These are phyloP conservation scores for Odocoileus hemionus DNA, from an alignment of 2,113 vertebrate genomes.

Conservation along the genomic window DNA sequence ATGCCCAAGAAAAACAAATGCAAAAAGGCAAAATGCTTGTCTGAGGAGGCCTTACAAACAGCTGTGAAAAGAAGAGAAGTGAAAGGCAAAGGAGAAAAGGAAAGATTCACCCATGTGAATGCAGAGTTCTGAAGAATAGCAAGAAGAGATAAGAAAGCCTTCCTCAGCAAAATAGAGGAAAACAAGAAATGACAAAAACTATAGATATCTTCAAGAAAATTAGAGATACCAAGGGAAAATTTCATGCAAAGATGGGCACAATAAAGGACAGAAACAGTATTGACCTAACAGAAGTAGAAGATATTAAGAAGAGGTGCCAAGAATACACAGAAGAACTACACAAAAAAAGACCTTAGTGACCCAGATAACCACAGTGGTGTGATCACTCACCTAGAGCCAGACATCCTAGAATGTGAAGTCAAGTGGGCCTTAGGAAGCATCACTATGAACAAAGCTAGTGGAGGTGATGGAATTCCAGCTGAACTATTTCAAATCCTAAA, in stretches of 20 bases:
- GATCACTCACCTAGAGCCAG: not conserved
- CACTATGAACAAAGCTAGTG: not conserved
- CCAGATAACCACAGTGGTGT: not conserved
- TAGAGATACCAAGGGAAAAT: not conserved
- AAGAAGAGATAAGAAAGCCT: not conserved
- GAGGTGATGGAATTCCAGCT: not conserved
- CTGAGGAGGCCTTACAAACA: not conserved
- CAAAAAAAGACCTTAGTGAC: not conserved
- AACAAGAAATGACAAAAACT: not conserved
- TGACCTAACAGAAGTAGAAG: not conserved
- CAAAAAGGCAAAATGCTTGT: not conserved
- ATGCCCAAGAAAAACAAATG: not conserved
- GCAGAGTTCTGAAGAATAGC: not conserved
- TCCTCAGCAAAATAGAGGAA: not conserved
- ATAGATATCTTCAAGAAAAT: not conserved
- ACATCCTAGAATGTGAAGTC: not conserved
- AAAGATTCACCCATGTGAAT: not conserved
- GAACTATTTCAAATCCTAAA: not conserved
- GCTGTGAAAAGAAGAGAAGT: not conserved
- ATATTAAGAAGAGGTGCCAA: not conserved
- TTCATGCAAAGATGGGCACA: not conserved
- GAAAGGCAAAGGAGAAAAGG: not conserved
- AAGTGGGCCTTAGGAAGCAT: not conserved
- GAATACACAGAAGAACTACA: not conserved
- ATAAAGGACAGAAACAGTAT: not conserved